Percentiles rank a stretch among this genome's conserved stretches.
Evolutionary conservation across 2,797 vertebrate genomes (phyloP).

Genomic region (Notolepis coatsorum): DNA sequence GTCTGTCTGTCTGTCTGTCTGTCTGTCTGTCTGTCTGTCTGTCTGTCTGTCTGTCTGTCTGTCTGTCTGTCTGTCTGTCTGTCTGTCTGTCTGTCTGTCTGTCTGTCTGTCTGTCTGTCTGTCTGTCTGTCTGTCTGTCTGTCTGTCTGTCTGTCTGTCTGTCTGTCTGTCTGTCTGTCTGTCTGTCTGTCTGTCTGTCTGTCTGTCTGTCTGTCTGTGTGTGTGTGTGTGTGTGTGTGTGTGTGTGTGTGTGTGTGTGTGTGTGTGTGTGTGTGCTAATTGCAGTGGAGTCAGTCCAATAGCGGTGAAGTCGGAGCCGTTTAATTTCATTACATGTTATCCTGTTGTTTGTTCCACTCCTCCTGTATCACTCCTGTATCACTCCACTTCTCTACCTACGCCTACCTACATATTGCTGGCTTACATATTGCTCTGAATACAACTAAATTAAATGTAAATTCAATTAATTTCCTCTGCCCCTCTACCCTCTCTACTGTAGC

Average conservation of each 20-base stretch:
- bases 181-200: background rate
- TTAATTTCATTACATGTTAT: conserved; percentile 51
- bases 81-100: background rate
- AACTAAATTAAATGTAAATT: too few relatives aligned
- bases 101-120: conserved; percentile 17
- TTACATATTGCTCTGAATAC: too few relatives aligned
- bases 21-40: background rate
- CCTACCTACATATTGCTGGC: too few relatives aligned
- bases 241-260: conserved; percentile 24
- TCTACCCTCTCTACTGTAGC: background rate
- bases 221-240: background rate
- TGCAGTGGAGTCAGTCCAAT: conserved; percentile 43
- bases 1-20: background rate
- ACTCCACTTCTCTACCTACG: background rate
- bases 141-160: background rate
- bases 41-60: background rate
- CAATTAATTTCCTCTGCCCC: too few relatives aligned
- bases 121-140: background rate
- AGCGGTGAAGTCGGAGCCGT: conserved; percentile 33
- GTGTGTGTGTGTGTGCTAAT: conserved; percentile 30
- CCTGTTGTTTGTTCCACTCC: conserved; percentile 21
- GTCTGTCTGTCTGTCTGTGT: background rate
- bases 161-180: background rate
- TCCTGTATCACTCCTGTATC: background rate
- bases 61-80: background rate